phyloP scores from a whole-genome alignment of 2,888 invertebrate species.

The Aphrophora alni region DNA sequence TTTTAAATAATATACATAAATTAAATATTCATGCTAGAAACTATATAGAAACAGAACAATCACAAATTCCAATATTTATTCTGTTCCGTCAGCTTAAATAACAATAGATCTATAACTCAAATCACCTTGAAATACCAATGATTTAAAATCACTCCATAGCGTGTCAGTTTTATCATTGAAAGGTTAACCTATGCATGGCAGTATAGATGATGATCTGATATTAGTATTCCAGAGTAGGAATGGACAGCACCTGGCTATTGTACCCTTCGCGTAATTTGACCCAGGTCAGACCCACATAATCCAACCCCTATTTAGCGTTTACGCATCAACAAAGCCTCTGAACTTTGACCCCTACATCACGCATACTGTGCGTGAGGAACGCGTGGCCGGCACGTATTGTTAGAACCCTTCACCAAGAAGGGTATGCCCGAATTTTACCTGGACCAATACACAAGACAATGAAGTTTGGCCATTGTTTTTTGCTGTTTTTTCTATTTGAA shows the following conservation, averaged over 20 bases:
- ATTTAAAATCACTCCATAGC: too few species aligned
- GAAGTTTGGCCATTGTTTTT: neutral
- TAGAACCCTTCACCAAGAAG: neutral
- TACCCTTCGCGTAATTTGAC: constrained; percentile 7
- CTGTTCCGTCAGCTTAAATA: too few species aligned
- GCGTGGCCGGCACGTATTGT: neutral
- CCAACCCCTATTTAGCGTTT: constrained; percentile 2
- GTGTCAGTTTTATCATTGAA: too few species aligned
- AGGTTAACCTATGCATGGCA: neutral
- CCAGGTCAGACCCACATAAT: constrained; percentile 6
- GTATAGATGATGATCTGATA: neutral
- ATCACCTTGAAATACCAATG: too few species aligned
- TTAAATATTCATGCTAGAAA: too few species aligned
- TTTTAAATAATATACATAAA: too few species aligned
- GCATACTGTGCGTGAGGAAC: neutral
- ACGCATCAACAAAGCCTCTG: neutral
- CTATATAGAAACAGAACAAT: too few species aligned
- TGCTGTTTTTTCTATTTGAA: neutral
- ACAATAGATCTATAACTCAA: too few species aligned
- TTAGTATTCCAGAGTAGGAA: neutral
- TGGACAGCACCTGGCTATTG: neutral
- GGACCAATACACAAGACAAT: neutral
- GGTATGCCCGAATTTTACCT: constrained; percentile 2
- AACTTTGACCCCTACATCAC: constrained; percentile 2
- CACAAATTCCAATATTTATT: too few species aligned